Conservation (phyloP, 2,888 invertebrate genomes). For the Tetheella fluctuosa region DNA sequence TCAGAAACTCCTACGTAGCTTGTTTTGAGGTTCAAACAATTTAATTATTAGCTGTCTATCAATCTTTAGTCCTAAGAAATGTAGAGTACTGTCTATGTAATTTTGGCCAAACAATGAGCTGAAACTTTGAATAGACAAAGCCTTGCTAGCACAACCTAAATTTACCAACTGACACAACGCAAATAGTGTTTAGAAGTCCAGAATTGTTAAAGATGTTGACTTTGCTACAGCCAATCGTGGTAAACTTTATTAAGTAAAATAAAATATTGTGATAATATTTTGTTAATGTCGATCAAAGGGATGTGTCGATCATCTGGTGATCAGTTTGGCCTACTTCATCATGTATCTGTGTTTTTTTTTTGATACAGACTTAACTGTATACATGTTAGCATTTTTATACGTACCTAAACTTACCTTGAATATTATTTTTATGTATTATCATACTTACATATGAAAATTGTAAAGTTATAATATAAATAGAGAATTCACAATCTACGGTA, state of each 20-base stretch:
- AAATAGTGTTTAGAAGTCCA: slow-evolving; percentile 22
- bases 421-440: no score
- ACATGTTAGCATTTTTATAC: no score
- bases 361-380: no score
- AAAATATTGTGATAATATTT: not conserved
- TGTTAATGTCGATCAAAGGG: not conserved
- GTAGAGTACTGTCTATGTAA: slow-evolving; percentile 7
- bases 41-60: slow-evolving; percentile 10
- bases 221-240: not conserved
- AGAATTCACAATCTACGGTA: not conserved
- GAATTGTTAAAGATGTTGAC: slow-evolving; percentile 17
- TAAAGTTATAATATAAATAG: not conserved
- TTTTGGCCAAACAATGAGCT: slow-evolving; percentile 20
- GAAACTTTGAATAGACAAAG: slow-evolving; percentile 20
- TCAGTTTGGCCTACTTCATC: no score
- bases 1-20: not conserved
- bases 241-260: not conserved
- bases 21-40: slow-evolving; percentile 1
- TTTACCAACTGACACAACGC: slow-evolving; percentile 23
- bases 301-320: no score
- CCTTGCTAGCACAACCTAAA: slow-evolving; percentile 14
- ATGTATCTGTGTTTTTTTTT: no score
- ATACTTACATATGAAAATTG: no score
- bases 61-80: not conserved
- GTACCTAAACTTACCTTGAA: no score